These are phyloP conservation scores for Acanthaster planci DNA, from an alignment of 35 echinoderm and acorn worm species.

Conservation along the genomic window DNA sequence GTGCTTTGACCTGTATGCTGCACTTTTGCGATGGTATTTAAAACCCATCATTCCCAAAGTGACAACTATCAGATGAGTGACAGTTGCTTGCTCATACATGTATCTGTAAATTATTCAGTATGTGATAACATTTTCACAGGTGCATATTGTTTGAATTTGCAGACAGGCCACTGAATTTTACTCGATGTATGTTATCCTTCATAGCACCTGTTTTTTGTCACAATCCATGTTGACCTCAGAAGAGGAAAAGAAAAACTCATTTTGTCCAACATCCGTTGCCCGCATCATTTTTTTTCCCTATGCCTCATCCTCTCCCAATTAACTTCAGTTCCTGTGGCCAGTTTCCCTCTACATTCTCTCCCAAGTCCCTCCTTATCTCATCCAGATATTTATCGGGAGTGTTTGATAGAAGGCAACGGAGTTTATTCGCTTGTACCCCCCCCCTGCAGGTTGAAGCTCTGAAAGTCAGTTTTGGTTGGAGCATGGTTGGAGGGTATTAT, in stretches of 20 bases:
- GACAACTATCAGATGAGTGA: too few relatives aligned
- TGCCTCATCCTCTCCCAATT: slow-evolving; percentile 10
- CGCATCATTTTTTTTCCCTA: neutral
- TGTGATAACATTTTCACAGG: too few relatives aligned
- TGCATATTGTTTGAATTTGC: too few relatives aligned
- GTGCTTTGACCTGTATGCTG: too few relatives aligned
- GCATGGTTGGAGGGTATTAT: slow-evolving; percentile 24
- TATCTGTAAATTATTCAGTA: too few relatives aligned
- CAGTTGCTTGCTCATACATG: too few relatives aligned
- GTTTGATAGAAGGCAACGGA: neutral
- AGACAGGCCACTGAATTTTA: neutral
- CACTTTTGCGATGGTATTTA: too few relatives aligned
- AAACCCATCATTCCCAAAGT: too few relatives aligned
- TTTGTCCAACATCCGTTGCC: neutral
- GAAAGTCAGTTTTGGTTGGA: neutral
- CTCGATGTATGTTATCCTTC: neutral
- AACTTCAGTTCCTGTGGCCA: neutral
- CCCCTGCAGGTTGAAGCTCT: neutral
- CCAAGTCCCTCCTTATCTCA: slow-evolving; percentile 15
- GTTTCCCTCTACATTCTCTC: neutral
- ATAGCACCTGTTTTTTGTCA: slow-evolving; percentile 10
- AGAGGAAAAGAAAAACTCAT: slow-evolving; percentile 4
- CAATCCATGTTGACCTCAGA: neutral
- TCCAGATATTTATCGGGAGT: slow-evolving; percentile 11
- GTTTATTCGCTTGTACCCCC: too few relatives aligned